These are phyloP conservation scores for Protobothrops flavoviridis DNA, from an alignment of 2,113 vertebrate species.

Conservation along the genomic window DNA sequence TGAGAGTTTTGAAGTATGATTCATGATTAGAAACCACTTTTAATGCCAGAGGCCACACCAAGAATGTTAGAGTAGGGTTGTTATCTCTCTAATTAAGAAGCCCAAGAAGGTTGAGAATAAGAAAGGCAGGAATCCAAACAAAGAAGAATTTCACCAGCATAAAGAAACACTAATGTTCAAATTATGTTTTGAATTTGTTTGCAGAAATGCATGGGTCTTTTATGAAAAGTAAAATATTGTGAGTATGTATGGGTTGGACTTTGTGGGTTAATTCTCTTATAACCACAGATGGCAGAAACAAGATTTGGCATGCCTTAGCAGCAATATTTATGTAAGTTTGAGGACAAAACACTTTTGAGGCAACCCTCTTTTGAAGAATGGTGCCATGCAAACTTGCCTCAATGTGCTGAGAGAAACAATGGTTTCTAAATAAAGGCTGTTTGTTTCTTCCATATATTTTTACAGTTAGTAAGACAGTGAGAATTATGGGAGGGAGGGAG, in stretches of 20 bases:
- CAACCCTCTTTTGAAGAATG: constrained; percentile 47
- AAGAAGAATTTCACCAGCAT: background rate
- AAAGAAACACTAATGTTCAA: background rate
- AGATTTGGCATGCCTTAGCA: constrained; percentile 50
- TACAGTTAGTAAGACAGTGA: background rate
- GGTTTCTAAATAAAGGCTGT: constrained; percentile 33
- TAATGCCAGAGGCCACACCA: background rate
- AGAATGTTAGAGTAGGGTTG: background rate
- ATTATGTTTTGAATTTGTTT: background rate
- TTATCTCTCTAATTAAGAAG: background rate
- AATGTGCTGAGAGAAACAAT: constrained; percentile 15
- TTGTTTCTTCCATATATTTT: constrained; percentile 24
- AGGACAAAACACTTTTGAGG: constrained; percentile 51
- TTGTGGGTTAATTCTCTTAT: constrained; percentile 32
- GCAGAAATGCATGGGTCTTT: background rate
- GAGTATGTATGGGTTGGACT: constrained; percentile 21
- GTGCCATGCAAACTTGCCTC: constrained; percentile 48
- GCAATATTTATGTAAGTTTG: constrained; percentile 32
- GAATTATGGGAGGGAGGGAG: background rate
- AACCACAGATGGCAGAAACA: constrained; percentile 49
- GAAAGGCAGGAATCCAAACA: background rate
- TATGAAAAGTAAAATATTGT: background rate
- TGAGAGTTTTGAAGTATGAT: background rate
- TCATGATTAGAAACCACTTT: background rate
- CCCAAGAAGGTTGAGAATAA: background rate